A percentile compares a stretch with the other conserved stretches of the same genome.
Conservation (phyloP, 2,113 vertebrate genomes). For the Acanthochromis polyacanthus region DNA sequence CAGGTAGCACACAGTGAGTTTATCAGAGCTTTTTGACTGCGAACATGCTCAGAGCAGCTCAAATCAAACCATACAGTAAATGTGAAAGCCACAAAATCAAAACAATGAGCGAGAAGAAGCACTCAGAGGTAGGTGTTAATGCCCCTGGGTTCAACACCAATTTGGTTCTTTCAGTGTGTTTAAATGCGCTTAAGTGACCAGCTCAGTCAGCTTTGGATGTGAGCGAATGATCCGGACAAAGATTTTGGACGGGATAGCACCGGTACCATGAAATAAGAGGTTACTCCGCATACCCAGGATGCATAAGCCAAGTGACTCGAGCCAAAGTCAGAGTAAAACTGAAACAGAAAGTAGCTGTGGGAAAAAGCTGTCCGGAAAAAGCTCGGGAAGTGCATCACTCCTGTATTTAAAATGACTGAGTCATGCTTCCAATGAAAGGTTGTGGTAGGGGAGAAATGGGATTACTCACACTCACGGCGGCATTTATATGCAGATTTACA, state of each 20-base stretch:
- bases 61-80: not conserved
- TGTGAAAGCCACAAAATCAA: not conserved
- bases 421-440: not conserved
- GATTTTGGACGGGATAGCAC: not conserved
- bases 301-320: not conserved
- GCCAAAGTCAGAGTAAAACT: not conserved
- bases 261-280: not conserved
- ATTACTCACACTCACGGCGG: not conserved
- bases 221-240: not conserved
- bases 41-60: not conserved
- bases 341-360: conserved; percentile 3
- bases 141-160: not conserved
- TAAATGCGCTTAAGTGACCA: not conserved
- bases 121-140: not conserved
- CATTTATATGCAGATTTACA: not conserved
- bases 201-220: not conserved
- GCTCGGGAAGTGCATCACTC: not conserved
- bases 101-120: conserved; percentile 4
- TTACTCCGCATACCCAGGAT: not conserved
- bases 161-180: not conserved
- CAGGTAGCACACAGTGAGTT: not conserved
- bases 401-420: not conserved
- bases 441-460: not conserved
- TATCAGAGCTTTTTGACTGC: not conserved
- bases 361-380: not conserved